Conservation (phyloP, 2,113 vertebrate genomes). For the Xenopus borealis region DNA sequence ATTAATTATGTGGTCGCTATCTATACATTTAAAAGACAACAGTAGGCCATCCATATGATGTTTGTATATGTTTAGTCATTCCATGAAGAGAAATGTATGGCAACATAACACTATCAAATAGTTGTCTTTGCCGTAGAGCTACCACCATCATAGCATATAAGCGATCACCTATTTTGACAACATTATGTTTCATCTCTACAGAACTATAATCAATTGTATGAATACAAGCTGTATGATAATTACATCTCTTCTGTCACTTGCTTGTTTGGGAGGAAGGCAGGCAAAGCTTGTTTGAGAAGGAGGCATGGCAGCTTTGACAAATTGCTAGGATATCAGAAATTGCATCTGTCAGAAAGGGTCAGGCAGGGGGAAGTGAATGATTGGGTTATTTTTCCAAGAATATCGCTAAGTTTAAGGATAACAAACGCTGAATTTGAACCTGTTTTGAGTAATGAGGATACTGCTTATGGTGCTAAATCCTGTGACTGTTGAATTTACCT, state of each 20-base stretch:
- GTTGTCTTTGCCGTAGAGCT: neutral
- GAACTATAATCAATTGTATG: constrained; percentile 45
- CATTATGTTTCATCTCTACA: constrained; percentile 47
- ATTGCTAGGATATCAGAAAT: constrained; percentile 56
- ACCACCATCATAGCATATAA: neutral
- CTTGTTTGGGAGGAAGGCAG: constrained; percentile 50
- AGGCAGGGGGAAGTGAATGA: constrained; percentile 39
- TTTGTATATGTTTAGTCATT: neutral
- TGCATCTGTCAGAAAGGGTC: constrained; percentile 54
- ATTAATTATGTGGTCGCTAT: constrained; percentile 9
- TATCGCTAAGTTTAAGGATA: constrained; percentile 38
- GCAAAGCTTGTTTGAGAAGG: constrained; percentile 17
- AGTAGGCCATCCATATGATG: no score
- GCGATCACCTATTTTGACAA: constrained; percentile 48
- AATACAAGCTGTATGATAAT: constrained; percentile 54
- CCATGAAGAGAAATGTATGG: neutral
- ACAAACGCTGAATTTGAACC: constrained; percentile 31
- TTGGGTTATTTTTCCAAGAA: constrained; percentile 51
- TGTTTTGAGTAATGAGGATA: constrained; percentile 36
- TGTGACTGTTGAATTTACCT: neutral
- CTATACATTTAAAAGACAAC: neutral
- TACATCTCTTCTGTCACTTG: constrained; percentile 47
- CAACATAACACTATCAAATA: constrained; percentile 17
- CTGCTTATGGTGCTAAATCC: neutral
- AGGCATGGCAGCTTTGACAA: constrained; percentile 50